A percentile compares a stretch with the other conserved stretches of the same genome.
Evolutionary conservation across 2,888 invertebrate genomes (phyloP).

Genomic region (Marronus borbonicus): DNA sequence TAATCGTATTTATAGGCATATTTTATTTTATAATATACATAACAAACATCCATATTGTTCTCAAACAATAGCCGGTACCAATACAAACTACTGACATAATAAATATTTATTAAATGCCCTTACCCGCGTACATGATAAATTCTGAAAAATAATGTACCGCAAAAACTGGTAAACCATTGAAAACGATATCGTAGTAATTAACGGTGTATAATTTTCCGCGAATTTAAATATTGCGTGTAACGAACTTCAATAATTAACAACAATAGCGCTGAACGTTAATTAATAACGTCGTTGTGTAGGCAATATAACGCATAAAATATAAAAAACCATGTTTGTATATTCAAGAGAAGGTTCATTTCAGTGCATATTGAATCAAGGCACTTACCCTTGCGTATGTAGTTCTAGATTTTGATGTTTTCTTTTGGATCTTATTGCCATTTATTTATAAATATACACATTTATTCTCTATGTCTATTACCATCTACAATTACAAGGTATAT

Average conservation of each 20-base stretch:
- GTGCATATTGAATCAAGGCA: too few relatives aligned
- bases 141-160: slow-evolving; percentile 5
- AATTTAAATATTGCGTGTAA: background rate
- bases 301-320: too few relatives aligned
- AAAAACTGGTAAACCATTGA: slow-evolving; percentile 2
- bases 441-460: too few relatives aligned
- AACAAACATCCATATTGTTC: slow-evolving; percentile 25
- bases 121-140: background rate
- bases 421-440: too few relatives aligned
- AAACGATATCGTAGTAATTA: slow-evolving; percentile 1
- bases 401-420: too few relatives aligned
- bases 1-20: slow-evolving; percentile 11
- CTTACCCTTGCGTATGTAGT: too few relatives aligned
- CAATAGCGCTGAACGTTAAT: background rate
- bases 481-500: too few relatives aligned
- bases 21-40: slow-evolving; percentile 22
- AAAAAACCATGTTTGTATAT: too few relatives aligned
- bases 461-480: too few relatives aligned
- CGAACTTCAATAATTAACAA: slow-evolving; percentile 1
- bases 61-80: slow-evolving; percentile 25
- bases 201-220: background rate
- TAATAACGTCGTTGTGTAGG: background rate
- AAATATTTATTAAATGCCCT: slow-evolving; percentile 26
- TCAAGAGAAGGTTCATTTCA: too few relatives aligned
- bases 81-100: background rate